Base-by-base conservation (phyloP, 2,113 vertebrate species). In the Alouatta palliata region DNA sequence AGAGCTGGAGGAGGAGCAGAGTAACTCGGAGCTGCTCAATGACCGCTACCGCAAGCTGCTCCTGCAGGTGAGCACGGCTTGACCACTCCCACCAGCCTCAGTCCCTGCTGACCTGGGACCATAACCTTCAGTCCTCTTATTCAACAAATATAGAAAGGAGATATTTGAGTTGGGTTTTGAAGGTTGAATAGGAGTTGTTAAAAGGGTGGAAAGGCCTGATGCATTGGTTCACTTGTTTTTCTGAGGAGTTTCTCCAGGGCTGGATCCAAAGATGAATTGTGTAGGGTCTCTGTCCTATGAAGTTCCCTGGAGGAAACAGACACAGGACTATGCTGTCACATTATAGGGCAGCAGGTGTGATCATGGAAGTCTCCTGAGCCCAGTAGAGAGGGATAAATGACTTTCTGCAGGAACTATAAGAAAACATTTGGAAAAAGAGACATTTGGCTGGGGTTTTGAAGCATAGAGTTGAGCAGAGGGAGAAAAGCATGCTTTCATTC, bases 1-100 rank as follows among this genome's bases (percentile, higher is more conserved):
- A 96, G 99, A 99, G 94, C 97, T 99, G 93, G 99, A 99, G 92
- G 99, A 99, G 95, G 99, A 99, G 92, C 99, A 99, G 98, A 99
- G 96, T 49, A 99, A 99, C 58, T 91, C 98, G 0, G 99, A 99
- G 92, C 98, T 99, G 73, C 32, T 99, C 23, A 96, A 98, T 0
- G 99, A 99, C 90, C 98, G 99, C 73, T 99, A 99, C 87, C 98
- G 99, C 61, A 99, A 99, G 97, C 98, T 98, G 17, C 96, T 97
- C 11, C 97, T 99, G 35, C 99, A 99, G 99, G 99, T 99, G 75
- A 35, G 94, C 14, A 0, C 0, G 1, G 6, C 79, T 1, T 0
- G 0, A 9, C 32, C 11, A 0, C 27, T 23, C 1, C 13, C 0
- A 56, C 23, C 23, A 0, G 5, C 61, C 35, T 6, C 21, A 7